Conservation (phyloP, 2,113 vertebrate genomes). For the Chlorodrepanis virens region DNA sequence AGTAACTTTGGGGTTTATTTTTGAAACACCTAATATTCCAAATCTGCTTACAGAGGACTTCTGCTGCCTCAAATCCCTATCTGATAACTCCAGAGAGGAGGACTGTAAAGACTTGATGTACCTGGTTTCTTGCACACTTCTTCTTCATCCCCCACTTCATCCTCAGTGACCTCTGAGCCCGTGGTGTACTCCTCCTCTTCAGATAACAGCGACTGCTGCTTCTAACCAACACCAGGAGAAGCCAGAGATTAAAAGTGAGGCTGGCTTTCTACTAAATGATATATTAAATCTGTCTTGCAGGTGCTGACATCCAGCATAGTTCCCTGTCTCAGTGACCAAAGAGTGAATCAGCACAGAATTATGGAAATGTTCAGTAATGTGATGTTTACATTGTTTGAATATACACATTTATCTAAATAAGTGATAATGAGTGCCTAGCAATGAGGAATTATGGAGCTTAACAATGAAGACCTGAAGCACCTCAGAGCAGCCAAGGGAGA, state of each 20-base stretch:
- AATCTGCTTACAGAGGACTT: background rate
- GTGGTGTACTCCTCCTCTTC: constrained; percentile 98
- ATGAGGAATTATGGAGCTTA: background rate
- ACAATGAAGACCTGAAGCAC: background rate
- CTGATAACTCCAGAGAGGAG: background rate
- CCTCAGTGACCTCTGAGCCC: constrained; percentile 96
- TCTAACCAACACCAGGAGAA: constrained; percentile 65
- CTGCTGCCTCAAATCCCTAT: background rate
- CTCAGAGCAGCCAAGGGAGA: background rate
- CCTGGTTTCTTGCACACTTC: constrained; percentile 91
- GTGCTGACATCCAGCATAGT: background rate
- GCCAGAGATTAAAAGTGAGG: background rate
- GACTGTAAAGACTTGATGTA: constrained; percentile 14
- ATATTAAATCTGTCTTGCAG: background rate
- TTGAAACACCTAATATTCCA: background rate
- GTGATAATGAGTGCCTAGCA: background rate
- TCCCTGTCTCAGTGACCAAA: background rate
- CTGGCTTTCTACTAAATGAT: background rate
- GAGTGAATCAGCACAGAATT: background rate
- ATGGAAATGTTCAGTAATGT: background rate
- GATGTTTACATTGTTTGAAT: background rate
- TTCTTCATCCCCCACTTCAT: constrained; percentile 97
- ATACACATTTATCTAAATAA: background rate
- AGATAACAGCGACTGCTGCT: constrained; percentile 89
- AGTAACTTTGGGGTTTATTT: background rate